phyloP scores from a whole-genome alignment of 2,888 invertebrate genomes.

The Ophion ellenae region DNA sequence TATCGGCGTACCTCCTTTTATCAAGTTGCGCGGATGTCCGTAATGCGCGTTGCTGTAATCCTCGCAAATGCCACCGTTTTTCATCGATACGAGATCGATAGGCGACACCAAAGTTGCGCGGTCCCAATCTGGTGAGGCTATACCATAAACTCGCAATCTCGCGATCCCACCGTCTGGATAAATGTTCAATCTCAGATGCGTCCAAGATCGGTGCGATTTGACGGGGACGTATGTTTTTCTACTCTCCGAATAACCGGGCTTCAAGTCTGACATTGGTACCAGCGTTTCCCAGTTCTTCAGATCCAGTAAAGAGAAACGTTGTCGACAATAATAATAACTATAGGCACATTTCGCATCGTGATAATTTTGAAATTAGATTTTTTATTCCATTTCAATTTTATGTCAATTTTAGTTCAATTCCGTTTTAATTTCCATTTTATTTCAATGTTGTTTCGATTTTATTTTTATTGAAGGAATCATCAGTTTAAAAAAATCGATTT shows the following conservation, averaged over 20 bases:
- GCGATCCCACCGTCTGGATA: slow-evolving; percentile 88
- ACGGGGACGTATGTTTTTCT: slow-evolving; percentile 86
- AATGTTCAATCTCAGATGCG: slow-evolving; percentile 87
- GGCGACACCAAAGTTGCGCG: slow-evolving; percentile 64
- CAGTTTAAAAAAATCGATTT: too few species aligned
- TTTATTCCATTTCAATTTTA: neutral
- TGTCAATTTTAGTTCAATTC: neutral
- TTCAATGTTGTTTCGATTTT: neutral
- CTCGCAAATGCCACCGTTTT: slow-evolving; percentile 86
- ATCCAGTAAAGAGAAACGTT: neutral
- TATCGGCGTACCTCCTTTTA: slow-evolving; percentile 84
- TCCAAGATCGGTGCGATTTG: slow-evolving; percentile 84
- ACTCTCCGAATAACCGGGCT: slow-evolving; percentile 86
- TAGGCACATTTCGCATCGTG: neutral
- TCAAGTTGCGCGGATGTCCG: slow-evolving; percentile 87
- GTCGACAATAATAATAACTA: neutral
- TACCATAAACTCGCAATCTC: slow-evolving; percentile 86
- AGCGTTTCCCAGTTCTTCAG: slow-evolving; percentile 86
- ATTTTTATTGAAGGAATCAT: too few species aligned
- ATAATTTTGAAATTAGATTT: neutral
- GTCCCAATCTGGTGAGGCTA: slow-evolving; percentile 77
- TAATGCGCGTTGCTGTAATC: slow-evolving; percentile 88
- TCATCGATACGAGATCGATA: slow-evolving; percentile 85
- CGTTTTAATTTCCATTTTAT: too few species aligned
- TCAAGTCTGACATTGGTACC: slow-evolving; percentile 85